These are phyloP conservation scores for Harpagifer antarcticus DNA, from an alignment of 2,797 vertebrate genomes.

Conservation along the genomic window DNA sequence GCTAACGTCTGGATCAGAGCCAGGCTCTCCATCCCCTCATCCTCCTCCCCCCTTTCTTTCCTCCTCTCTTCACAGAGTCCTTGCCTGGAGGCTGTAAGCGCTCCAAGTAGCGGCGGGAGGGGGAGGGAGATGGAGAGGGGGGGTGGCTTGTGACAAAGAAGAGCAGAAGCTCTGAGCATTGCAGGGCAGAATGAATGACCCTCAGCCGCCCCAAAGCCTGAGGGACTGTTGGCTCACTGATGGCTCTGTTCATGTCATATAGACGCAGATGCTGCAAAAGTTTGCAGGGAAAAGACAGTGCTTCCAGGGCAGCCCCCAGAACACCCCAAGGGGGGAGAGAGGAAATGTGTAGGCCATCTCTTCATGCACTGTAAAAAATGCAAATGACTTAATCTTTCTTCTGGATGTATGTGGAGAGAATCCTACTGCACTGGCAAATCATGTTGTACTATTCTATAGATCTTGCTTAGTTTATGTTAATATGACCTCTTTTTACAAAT, in stretches of 20 bases:
- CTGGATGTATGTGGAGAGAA: not conserved
- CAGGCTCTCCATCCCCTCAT: conserved; percentile 45
- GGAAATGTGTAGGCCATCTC: conserved; percentile 33
- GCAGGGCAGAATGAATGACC: conserved; percentile 52
- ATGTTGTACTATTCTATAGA: not conserved
- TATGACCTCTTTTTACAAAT: conserved; percentile 3
- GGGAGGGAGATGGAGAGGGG: not conserved
- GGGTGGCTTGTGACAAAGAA: conserved; percentile 38
- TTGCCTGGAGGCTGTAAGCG: conserved; percentile 53
- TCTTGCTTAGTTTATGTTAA: not conserved
- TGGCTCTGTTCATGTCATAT: conserved; percentile 49
- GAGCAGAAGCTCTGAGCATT: conserved; percentile 47
- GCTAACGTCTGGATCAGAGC: conserved; percentile 48
- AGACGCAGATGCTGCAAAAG: conserved; percentile 64
- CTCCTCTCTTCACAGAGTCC: conserved; percentile 51
- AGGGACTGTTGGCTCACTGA: conserved; percentile 51
- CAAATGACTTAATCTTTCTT: conserved; percentile 5
- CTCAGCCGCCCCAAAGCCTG: conserved; percentile 38
- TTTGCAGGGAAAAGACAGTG: conserved; percentile 40
- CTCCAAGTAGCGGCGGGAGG: conserved; percentile 31
- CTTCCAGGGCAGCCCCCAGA: conserved; percentile 39
- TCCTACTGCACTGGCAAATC: not conserved
- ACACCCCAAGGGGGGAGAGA: conserved; percentile 24
- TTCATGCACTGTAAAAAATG: conserved; percentile 45
- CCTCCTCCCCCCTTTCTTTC: conserved; percentile 11